These are phyloP conservation scores for Augiades crinisus DNA, from an alignment of 2,888 invertebrate genomes.

Conservation along the genomic window DNA sequence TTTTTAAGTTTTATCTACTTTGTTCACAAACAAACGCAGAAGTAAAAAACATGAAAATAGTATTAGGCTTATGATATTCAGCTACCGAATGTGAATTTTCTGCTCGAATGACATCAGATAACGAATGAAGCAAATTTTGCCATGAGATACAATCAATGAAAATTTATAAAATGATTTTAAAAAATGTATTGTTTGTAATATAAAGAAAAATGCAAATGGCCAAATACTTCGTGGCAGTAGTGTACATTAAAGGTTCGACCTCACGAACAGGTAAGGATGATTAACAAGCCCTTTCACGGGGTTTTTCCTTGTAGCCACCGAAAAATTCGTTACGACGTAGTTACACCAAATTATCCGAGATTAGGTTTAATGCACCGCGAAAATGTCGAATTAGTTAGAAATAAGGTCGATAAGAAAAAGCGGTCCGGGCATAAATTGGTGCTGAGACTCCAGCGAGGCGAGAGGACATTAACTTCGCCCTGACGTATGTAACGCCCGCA, in stretches of 20 bases:
- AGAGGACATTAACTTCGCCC: constrained; percentile 54
- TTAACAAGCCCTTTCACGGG: not conserved
- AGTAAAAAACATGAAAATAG: no score
- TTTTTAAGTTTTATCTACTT: no score
- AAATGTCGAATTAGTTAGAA: constrained; percentile 65
- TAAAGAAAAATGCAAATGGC: no score
- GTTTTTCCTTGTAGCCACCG: not conserved
- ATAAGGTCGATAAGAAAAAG: constrained; percentile 62
- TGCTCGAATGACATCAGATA: no score
- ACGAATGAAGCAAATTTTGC: no score
- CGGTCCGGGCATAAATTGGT: constrained; percentile 62
- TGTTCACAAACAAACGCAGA: no score
- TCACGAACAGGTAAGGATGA: not conserved
- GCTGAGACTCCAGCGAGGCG: constrained; percentile 63
- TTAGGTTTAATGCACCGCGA: constrained; percentile 58
- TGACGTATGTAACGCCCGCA: constrained; percentile 41
- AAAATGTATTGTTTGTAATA: no score
- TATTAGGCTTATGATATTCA: no score
- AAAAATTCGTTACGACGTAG: constrained; percentile 12
- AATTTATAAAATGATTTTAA: no score
- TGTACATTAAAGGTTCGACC: not conserved
- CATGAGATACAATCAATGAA: no score
- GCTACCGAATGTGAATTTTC: no score
- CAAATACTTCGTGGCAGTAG: no score
- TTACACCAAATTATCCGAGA: constrained; percentile 41